Conservation (phyloP, 2,888 invertebrate species). For the Clitarchus hookeri region DNA sequence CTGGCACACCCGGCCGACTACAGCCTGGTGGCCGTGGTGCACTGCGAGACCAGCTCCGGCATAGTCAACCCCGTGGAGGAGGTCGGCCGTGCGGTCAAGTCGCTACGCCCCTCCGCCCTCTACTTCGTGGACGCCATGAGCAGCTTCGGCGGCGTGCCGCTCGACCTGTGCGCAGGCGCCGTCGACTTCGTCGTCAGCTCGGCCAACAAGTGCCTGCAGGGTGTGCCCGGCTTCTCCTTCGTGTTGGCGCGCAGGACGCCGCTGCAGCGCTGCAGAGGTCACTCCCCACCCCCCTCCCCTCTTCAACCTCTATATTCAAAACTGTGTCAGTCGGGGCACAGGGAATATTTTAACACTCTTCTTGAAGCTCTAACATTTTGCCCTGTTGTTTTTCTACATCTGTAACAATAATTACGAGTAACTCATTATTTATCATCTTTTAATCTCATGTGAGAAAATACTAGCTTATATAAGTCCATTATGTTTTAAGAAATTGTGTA, state of each 20-base stretch:
- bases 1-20: slow-evolving; percentile 42
- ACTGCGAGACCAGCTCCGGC: slow-evolving; percentile 58
- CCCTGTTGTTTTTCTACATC: too few relatives aligned
- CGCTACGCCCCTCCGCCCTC: slow-evolving; percentile 43
- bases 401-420: too few relatives aligned
- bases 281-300: too few relatives aligned
- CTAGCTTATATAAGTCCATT: too few relatives aligned
- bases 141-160: slow-evolving; percentile 56
- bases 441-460: too few relatives aligned
- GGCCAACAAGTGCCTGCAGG: slow-evolving; percentile 58
- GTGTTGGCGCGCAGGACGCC: slow-evolving; percentile 51
- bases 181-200: slow-evolving; percentile 56
- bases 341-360: too few relatives aligned
- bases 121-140: slow-evolving; percentile 59
- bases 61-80: slow-evolving; percentile 54
- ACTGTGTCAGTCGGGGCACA: too few relatives aligned
- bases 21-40: slow-evolving; percentile 54
- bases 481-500: too few relatives aligned
- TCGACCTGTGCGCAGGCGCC: slow-evolving; percentile 48
- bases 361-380: too few relatives aligned
- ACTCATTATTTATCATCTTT: too few relatives aligned
- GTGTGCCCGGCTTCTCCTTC: slow-evolving; percentile 57
- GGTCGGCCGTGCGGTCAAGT: slow-evolving; percentile 52
- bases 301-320: too few relatives aligned
- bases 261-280: slow-evolving; percentile 53